Evolutionary conservation across 2,888 invertebrate genomes (phyloP), one percentile per base, ranked within the genome.

Genomic region (Isotomurus palustris): DNA sequence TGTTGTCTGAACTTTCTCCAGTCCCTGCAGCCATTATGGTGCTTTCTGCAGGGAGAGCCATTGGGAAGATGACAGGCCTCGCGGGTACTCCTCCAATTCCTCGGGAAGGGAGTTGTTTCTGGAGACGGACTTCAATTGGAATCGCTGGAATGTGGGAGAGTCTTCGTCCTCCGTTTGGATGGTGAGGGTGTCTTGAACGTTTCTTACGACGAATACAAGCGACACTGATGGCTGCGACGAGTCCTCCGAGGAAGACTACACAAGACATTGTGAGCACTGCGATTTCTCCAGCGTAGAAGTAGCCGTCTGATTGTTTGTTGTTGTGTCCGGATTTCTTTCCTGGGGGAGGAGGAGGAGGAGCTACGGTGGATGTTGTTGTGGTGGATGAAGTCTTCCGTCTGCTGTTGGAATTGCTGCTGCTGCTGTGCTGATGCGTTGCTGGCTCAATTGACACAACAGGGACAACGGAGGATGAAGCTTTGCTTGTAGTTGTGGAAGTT

Each of bases 221-320:
- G 48, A 70, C 72, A 72, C 88, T 88, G 10, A 89, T 78, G 14
- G 90, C 87, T 0, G 89, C 86, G 8, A 87, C 81, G 53, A 87
- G 80, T 1, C 90, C 88, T 0, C 89, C 91, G 41, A 89, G 76
- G 73, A 90, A 88, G 52, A 91, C 86, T 49, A 90, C 79, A 64
- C 88, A 86, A 2, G 88, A 88, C 5, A 91, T 78, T 0, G 88
- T 84, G 14, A 91, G 84, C 1, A 88, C 85, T 25, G 88, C 84
- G 48, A 90, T 83, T 76, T 91, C 90, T 40, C 69, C 69, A 6
- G 65, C 67, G 21, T 67, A 63, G 47, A 66, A 64, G 43, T 64
- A 66, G 12, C 60, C 58, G n/a, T n/a, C n/a, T n/a, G n/a, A n/a
- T n/a, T n/a, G n/a, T n/a, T n/a, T n/a, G 40, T 60, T 56, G 41